A percentile compares a stretch with the other conserved stretches of the same genome.
Conservation (phyloP, 1,140 invertebrate species). For the Solen grandis region DNA sequence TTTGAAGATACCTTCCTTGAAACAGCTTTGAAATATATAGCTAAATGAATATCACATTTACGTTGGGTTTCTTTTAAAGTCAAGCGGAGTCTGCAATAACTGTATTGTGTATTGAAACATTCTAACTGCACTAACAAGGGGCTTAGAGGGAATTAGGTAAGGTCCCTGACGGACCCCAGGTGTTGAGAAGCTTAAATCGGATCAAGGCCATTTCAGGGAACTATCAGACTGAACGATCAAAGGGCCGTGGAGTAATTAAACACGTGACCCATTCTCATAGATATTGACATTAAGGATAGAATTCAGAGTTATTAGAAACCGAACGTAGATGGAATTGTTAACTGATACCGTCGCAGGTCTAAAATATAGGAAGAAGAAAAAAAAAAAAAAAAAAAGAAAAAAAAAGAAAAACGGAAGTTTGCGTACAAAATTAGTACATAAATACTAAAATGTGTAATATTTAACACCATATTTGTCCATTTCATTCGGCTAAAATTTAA, state of each 20-base stretch:
- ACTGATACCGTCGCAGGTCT: too few species aligned
- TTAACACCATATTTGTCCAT: too few species aligned
- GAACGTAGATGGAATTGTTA: not conserved
- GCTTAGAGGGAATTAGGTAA: slow-evolving; percentile 22
- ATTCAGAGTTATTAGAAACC: not conserved
- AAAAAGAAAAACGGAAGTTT: too few species aligned
- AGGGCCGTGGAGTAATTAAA: slow-evolving; percentile 35
- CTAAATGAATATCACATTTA: not conserved
- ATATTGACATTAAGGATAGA: not conserved
- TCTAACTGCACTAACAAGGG: slow-evolving; percentile 1
- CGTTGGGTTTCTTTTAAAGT: not conserved
- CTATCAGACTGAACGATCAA: slow-evolving; percentile 34
- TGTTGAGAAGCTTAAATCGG: slow-evolving; percentile 44
- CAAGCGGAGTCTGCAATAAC: not conserved
- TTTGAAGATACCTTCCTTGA: not conserved
- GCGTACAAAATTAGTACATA: too few species aligned
- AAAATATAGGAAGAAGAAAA: too few species aligned
- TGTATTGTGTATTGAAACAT: not conserved
- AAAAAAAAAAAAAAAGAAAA: too few species aligned
- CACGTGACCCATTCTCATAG: slow-evolving; percentile 7
- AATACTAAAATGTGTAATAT: too few species aligned
- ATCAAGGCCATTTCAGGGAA: slow-evolving; percentile 40
- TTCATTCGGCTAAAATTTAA: too few species aligned
- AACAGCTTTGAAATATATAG: not conserved
- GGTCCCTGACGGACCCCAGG: slow-evolving; percentile 16